phyloP scores from a whole-genome alignment of 2,888 invertebrate species.

The Orthosia incerta region DNA sequence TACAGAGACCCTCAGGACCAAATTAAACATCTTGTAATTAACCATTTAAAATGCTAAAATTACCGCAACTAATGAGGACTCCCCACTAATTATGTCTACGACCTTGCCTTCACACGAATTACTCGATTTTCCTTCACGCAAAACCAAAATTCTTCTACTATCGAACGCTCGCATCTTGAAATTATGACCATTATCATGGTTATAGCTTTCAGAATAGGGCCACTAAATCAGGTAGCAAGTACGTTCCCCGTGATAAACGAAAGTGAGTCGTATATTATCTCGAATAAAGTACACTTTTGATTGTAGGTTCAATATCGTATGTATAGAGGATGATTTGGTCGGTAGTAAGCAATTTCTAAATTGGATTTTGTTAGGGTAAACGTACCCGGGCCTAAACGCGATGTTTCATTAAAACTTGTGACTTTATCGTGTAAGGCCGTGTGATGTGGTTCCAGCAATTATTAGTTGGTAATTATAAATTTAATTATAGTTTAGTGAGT shows the following conservation, averaged over 20 bases:
- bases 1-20: neutral
- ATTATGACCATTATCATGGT: slow-evolving; percentile 70
- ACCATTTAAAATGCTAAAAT: slow-evolving; percentile 46
- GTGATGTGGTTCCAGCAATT: slow-evolving; percentile 56
- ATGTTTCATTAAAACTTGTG: slow-evolving; percentile 75
- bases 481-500: slow-evolving; percentile 60
- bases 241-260: slow-evolving; percentile 43
- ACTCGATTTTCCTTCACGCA: slow-evolving; percentile 28
- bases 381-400: slow-evolving; percentile 63
- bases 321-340: slow-evolving; percentile 74
- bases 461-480: slow-evolving; percentile 63
- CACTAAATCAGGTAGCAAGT: slow-evolving; percentile 63
- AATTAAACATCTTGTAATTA: slow-evolving; percentile 48
- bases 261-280: slow-evolving; percentile 64
- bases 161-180: slow-evolving; percentile 56
- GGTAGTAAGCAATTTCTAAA: slow-evolving; percentile 83
- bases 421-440: slow-evolving; percentile 59
- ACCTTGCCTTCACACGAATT: slow-evolving; percentile 36
- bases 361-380: slow-evolving; percentile 76
- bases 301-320: slow-evolving; percentile 61
- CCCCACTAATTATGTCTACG: slow-evolving; percentile 38
- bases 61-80: slow-evolving; percentile 43
- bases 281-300: slow-evolving; percentile 70
- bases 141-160: slow-evolving; percentile 50
- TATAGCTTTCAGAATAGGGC: slow-evolving; percentile 68